Conservation (phyloP, 2,888 invertebrate species). For the Tetheella fluctuosa region DNA sequence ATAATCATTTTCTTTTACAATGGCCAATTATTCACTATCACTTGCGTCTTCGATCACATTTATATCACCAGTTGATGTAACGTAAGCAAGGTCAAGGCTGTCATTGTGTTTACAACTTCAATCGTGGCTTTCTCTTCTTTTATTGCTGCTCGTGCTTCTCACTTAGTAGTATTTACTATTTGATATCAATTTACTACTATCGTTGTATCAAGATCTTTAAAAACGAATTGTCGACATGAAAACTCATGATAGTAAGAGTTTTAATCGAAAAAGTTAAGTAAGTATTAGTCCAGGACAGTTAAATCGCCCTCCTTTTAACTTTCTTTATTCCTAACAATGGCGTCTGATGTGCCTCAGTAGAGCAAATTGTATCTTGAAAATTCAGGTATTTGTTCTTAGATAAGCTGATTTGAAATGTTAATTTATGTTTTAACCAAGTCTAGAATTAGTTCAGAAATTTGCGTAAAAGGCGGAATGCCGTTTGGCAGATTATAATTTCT, state of each 20-base stretch:
- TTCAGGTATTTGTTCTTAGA: background rate
- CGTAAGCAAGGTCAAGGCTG: background rate
- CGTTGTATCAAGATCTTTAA: background rate
- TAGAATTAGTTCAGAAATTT: background rate
- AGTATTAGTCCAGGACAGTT: background rate
- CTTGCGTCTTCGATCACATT: background rate
- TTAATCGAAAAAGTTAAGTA: background rate
- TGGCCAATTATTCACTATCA: background rate
- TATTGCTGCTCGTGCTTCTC: background rate
- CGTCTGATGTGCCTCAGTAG: background rate
- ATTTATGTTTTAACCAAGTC: slow-evolving; percentile 3
- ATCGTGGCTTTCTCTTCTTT: background rate
- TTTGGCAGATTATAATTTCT: slow-evolving; percentile 5
- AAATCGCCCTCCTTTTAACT: background rate
- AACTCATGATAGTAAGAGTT: background rate
- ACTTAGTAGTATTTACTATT: background rate
- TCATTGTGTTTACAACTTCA: background rate
- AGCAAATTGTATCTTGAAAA: background rate
- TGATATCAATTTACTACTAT: background rate
- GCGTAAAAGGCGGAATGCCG: background rate
- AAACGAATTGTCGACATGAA: too few relatives aligned
- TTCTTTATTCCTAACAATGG: background rate
- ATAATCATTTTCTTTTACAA: background rate
- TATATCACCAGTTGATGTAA: slow-evolving; percentile 5
- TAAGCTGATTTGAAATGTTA: background rate